Evolutionary conservation across 2,888 invertebrate genomes (phyloP), one percentile per base, ranked within the genome.

Genomic region (Dynastes grantii): DNA sequence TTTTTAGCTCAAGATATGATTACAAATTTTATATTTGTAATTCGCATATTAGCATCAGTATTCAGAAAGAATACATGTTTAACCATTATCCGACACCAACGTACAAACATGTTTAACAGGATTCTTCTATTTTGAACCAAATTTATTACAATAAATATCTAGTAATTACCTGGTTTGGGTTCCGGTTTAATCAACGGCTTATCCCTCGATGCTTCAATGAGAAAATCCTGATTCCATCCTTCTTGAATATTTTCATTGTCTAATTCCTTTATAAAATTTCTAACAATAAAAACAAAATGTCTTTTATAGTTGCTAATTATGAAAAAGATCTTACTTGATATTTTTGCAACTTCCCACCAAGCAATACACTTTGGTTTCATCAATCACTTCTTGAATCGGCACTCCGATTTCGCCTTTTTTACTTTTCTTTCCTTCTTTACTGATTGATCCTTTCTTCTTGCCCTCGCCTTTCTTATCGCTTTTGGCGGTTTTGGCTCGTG

Each of bases 191-290:
- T 83, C 40, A 90, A 76, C 1, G 90, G 88, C 70, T 88, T 85
- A 76, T 89, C 87, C 64, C 90, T 86, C 0, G 86, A 86, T 82
- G 88, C 86, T 32, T 86, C 86, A 2, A 90, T 84, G 49, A 89
- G 83, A 78, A 89, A 83, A 22, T 85, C 82, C 80, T 89, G 89
- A 65, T 83, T 83, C 85, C 86, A 88, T 58, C 87, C 88, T 2
- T 87, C 87, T 2, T 87, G 82, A n/a, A 88, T 79, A 55, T 87
- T 86, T 8, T 85, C 85, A 29, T 87, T 81, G 27, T 71, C 79
- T 6, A 84, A 81, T n/a, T 79, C 80, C 9, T 79, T 68, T 32
- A 76, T 65, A 1, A 83, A 68, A 64, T 79, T 81, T 58, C 78
- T 83, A 79, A 76, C 77, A 79, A 65, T 53, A 6, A 37, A 5